Evolutionary conservation across 2,888 invertebrate genomes (phyloP), one percentile per base, ranked within the genome.

Genomic region (Heliconius erato): DNA sequence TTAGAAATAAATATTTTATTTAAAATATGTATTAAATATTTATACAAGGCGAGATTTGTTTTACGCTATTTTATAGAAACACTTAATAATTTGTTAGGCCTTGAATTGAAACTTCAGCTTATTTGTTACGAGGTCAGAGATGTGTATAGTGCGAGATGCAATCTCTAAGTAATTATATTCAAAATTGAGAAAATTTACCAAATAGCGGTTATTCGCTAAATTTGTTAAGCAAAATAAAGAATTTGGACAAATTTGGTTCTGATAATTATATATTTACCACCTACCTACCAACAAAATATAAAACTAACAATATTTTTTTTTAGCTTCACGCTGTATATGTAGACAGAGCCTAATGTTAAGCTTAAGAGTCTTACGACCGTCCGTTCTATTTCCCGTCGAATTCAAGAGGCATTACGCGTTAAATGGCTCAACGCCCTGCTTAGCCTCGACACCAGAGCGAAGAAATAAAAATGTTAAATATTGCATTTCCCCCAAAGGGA

Each of bases 101-200:
- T 79, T 82, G 82, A 49, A 81, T 23, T 59, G 69, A 82, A 84
- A 84, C 83, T 84, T 83, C 76, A 80, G 28, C 63, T 74, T 74
- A 84, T 84, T 85, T 76, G 86, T 86, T 86, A 86, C 86, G 84
- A 86, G 86, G 86, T 79, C 83, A 74, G 16, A 44, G 79, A 83
- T 81, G 84, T 82, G 85, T 80, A 79, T 68, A 71, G 68, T 74
- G 76, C 84, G 78, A 76, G 78, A 81, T 77, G 72, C 74, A 79
- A 63, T 83, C 76, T 79, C 74, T 44, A 26, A 74, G 59, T 23
- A 44, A 80, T 63, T 80, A 67, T 80, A 74, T 74, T 71, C 5
- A 79, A 63, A 19, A 77, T 78, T 79, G 44, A 68, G 49, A 77
- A 78, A 67, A 79, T n/a, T 44, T 23, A 72, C 63, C 26, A 35